phyloP scores from a whole-genome alignment of 2,113 vertebrate species.

The Burhinus oedicnemus region DNA sequence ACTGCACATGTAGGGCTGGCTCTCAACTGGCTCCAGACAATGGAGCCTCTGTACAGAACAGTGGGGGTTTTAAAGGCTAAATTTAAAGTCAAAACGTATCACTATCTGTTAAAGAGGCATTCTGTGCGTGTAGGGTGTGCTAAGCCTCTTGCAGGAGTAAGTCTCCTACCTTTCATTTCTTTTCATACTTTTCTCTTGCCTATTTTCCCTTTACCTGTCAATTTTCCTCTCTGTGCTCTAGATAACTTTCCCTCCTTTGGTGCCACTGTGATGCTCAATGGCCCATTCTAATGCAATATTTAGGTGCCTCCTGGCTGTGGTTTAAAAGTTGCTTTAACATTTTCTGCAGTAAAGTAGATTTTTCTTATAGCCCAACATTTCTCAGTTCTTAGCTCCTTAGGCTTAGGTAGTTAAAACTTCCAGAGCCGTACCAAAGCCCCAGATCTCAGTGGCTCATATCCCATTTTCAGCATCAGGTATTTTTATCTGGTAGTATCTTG shows the following conservation, averaged over 20 bases:
- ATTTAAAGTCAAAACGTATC: neutral
- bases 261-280: neutral
- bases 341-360: neutral
- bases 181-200: neutral
- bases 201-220: neutral
- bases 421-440: neutral
- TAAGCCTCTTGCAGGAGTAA: neutral
- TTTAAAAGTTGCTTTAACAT: constrained; percentile 17
- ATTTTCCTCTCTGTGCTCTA: neutral
- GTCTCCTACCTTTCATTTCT: neutral
- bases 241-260: neutral
- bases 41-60: neutral
- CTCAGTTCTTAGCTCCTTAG: neutral
- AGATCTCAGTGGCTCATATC: neutral
- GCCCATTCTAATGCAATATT: constrained; percentile 7
- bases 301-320: constrained; percentile 15
- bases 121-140: neutral
- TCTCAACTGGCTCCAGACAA: neutral
- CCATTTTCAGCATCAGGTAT: neutral
- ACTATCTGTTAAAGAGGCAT: neutral
- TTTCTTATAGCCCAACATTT: neutral
- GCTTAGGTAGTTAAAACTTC: neutral
- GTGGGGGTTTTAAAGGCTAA: neutral
- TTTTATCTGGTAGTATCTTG: neutral
- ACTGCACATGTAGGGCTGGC: neutral